Percentiles rank a stretch among this genome's conserved stretches.
These are phyloP conservation scores for Dioctria rufipes DNA, from an alignment of 2,888 invertebrate species.

Conservation along the genomic window DNA sequence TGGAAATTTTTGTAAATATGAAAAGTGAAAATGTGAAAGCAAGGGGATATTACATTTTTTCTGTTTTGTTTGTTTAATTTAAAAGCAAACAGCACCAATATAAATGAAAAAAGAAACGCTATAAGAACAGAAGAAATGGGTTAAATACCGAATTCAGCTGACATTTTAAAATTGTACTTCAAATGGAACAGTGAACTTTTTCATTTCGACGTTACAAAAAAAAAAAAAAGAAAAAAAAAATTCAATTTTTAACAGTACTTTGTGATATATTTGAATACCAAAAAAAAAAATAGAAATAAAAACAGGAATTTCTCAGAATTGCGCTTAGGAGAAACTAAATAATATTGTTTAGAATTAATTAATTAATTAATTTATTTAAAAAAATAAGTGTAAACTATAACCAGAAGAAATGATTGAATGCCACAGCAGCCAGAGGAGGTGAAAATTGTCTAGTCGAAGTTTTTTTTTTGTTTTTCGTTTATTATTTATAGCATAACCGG, in stretches of 20 bases:
- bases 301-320: not conserved
- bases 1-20: too few relatives aligned
- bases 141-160: slow-evolving; percentile 1
- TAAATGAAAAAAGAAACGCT: too few relatives aligned
- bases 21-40: too few relatives aligned
- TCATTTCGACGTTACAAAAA: too few relatives aligned
- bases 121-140: slow-evolving; percentile 8
- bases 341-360: not conserved
- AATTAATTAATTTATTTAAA: not conserved
- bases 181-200: not conserved
- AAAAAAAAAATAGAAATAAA: slow-evolving; percentile 1
- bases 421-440: not conserved
- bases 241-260: not conserved
- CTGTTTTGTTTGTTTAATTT: too few relatives aligned
- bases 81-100: too few relatives aligned
- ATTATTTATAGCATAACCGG: not conserved
- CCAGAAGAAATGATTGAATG: not conserved
- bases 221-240: too few relatives aligned
- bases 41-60: too few relatives aligned
- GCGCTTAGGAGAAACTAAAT: slow-evolving; percentile 1
- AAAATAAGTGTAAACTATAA: not conserved
- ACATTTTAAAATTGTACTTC: not conserved
- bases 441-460: slow-evolving; percentile 23
- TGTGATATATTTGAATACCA: slow-evolving; percentile 41
- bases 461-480: slow-evolving; percentile 8